A percentile compares a stretch with the other conserved stretches of the same genome.
These are phyloP conservation scores for Galerucella calmariensis DNA, from an alignment of 2,888 invertebrate species.

Conservation along the genomic window DNA sequence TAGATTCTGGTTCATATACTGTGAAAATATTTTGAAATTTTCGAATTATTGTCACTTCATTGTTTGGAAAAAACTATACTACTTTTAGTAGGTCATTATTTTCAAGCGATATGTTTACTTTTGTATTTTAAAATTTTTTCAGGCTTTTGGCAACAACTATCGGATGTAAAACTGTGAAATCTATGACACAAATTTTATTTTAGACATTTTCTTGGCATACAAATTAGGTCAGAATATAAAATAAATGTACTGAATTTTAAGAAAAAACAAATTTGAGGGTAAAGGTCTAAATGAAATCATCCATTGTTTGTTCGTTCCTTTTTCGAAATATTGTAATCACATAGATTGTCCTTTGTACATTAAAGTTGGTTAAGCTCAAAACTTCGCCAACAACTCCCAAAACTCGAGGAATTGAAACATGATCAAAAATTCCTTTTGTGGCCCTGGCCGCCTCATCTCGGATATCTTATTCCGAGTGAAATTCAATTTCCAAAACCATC, in stretches of 20 bases:
- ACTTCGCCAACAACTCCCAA: constrained; percentile 9
- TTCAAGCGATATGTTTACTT: not conserved
- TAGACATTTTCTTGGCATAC: not conserved
- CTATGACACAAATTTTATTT: not conserved
- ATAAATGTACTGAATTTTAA: not conserved
- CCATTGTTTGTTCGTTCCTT: too few species aligned
- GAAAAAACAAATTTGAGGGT: not conserved
- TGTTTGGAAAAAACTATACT: too few species aligned
- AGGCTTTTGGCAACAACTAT: not conserved
- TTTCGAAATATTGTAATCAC: too few species aligned
- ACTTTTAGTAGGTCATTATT: not conserved
- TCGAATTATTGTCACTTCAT: too few species aligned
- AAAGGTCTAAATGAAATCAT: too few species aligned
- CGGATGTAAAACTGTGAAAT: not conserved
- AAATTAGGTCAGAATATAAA: not conserved
- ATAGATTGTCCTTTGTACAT: not conserved
- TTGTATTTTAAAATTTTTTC: not conserved
- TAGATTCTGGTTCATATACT: too few species aligned
- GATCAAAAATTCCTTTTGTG: constrained; percentile 37
- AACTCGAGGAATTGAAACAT: constrained; percentile 13
- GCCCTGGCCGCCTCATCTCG: constrained; percentile 27
- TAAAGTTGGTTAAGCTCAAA: not conserved
- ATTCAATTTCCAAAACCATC: constrained; percentile 45
- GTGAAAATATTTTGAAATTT: too few species aligned
- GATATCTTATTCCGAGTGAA: constrained; percentile 38